Base-by-base conservation (phyloP, 1,140 invertebrate genomes). In the Ceratina australensis region DNA sequence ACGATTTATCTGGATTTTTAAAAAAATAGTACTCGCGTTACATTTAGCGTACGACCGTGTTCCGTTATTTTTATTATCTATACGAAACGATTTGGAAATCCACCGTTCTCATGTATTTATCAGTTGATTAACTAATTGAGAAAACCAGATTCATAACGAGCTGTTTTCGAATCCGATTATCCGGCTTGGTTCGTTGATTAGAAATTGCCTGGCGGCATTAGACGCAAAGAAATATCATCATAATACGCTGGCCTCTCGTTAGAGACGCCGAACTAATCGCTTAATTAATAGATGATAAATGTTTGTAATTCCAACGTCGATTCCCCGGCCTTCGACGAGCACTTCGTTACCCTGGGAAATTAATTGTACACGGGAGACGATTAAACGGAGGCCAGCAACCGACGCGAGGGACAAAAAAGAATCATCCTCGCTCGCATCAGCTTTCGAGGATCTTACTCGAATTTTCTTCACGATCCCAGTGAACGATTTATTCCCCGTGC, bases 241-340 rank as follows among this genome's bases (percentile, higher is more conserved):
- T 42, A 42, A 42, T 73, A 69, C 78, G 75, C 74, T 71, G 69
- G 61, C 26, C 72, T 67, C 82, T 84, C 82, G 83, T 84, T 84
- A 84, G 82, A 26, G 72, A 80, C 69, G 78, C 65, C 52, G 64
- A 72, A 86, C 81, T 85, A 86, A 86, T 86, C 80, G 84, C 79
- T 87, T 84, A 86, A 84, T 83, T 82, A 87, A 84, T 86, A 80
- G 64, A 72, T 86, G 79, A 82, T 79, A 78, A 80, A 86, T 87
- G 82, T 73, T 86, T 57, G 81, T 57, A 86, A 86, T 83, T 83
- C 81, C 78, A 52, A 3, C 52, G 66, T 50, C 52, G 28, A 50
- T 71, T 22, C 57, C 2, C 50, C n/a, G 52, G 28, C 13, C n/a
- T 16, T 66, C 65, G 52, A 57, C 12, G 26, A 57, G 78, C 50